These are phyloP conservation scores for Oscheius sp. DNA, from an alignment of 2,888 invertebrate genomes.

Conservation along the genomic window DNA sequence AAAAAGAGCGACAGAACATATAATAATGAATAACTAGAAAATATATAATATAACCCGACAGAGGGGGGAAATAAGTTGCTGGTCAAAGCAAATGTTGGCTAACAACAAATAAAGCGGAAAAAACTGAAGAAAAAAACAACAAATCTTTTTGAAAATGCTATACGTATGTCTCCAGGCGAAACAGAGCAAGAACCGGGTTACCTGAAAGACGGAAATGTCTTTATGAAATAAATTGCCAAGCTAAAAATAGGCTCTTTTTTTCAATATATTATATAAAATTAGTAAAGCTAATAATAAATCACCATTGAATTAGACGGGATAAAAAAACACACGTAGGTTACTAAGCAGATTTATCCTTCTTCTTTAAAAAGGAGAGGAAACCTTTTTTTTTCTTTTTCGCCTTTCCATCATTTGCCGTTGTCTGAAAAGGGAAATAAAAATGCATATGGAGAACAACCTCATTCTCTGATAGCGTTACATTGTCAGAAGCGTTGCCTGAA, in stretches of 20 bases:
- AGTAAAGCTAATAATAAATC: too few species aligned
- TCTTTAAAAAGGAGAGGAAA: conserved; percentile 42
- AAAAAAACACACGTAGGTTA: conserved; percentile 5
- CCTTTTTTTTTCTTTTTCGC: conserved; percentile 51
- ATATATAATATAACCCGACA: conserved; percentile 3
- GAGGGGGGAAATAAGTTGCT: not conserved
- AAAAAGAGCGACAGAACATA: not conserved
- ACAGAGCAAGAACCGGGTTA: conserved; percentile 7
- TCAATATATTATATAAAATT: not conserved
- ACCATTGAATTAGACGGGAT: conserved; percentile 9
- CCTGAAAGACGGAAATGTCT: too few species aligned
- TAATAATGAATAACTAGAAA: conserved; percentile 1
- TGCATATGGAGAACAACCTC: not conserved
- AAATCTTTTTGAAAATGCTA: too few species aligned
- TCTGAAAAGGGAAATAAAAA: conserved; percentile 1
- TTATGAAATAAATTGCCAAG: not conserved
- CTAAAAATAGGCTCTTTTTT: not conserved
- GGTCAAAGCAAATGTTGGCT: not conserved
- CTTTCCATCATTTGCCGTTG: conserved; percentile 24
- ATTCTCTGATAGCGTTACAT: conserved; percentile 17
- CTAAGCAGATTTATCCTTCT: conserved; percentile 31
- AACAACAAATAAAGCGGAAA: not conserved
- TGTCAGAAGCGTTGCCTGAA: conserved; percentile 10
- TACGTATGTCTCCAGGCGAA: conserved; percentile 20
- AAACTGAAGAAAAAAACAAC: not conserved